A percentile compares a stretch with the other conserved stretches of the same genome.
These are phyloP conservation scores for Diadophis punctatus DNA, from an alignment of 2,113 vertebrate species.

Conservation along the genomic window DNA sequence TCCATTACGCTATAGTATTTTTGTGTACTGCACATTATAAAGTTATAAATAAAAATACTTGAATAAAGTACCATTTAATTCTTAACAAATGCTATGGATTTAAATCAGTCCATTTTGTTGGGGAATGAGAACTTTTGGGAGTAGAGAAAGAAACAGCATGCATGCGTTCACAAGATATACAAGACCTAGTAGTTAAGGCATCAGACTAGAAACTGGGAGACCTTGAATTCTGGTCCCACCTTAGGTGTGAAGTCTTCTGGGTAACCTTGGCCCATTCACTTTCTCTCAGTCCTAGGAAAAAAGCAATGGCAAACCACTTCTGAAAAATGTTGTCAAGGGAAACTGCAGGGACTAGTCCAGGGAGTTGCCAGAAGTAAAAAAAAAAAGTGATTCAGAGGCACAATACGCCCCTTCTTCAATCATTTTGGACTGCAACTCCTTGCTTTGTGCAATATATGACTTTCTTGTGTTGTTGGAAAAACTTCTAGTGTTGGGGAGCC, in stretches of 20 bases:
- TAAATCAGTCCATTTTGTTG: not conserved
- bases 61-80: constrained; percentile 12
- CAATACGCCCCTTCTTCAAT: not conserved
- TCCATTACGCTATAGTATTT: not conserved
- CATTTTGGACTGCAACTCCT: not conserved
- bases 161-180: constrained; percentile 13
- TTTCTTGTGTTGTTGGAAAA: not conserved
- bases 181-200: not conserved
- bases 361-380: not conserved
- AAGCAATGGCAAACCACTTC: not conserved
- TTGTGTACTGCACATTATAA: not conserved
- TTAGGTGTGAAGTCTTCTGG: not conserved
- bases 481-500: not conserved
- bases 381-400: not conserved
- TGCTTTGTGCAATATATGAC: not conserved
- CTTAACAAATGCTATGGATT: constrained; percentile 13
- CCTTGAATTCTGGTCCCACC: not conserved
- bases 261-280: not conserved
- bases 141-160: constrained; percentile 1
- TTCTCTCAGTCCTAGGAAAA: not conserved
- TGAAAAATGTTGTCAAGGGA: not conserved
- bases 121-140: not conserved
- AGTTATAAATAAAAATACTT: constrained; percentile 14
- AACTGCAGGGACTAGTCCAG: not conserved
- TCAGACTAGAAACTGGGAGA: not conserved